Evolutionary conservation across 2,797 vertebrate genomes (phyloP), one percentile per base, ranked within the genome.

Genomic region (Antrozous pallidus): DNA sequence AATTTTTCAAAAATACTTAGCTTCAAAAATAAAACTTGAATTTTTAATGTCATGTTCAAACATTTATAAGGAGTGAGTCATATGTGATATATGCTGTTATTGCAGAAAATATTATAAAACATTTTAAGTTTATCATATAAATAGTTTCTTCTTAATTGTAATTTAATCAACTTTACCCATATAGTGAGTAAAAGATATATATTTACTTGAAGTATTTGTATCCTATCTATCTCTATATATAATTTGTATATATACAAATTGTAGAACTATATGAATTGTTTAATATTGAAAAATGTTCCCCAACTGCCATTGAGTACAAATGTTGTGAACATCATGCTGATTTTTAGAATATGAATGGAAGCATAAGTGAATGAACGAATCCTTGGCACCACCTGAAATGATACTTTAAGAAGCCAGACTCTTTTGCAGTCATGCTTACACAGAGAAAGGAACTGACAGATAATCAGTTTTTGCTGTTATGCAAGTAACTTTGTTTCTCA

Each of bases 31-130:
- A 7, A 83, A 70, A 6, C 24, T 49, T 83, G 28, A 87, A 22
- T 87, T 88, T 93, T 87, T 22, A 89, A 83, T 83, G 40, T 79
- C 33, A 79, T 74, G 17, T 79, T 93, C 20, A 88, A 73, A 85
- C 17, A 75, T 94, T 94, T 47, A 40, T 8, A 88, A 92, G 5
- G 22, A 61, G 8, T 51, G 5, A 67, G 13, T 51, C 5, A 73
- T 47, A 74, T 58, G 40, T 54, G 1, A 65, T 67, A 18, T 47
- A 22, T 82, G 18, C 45, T 54, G 1, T 51, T 38, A 71, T 28
- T 73, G 9, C 0, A 90, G 12, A 47, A 79, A 70, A 42, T 79
- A 79, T 54, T 54, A 47, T 16, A 2, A 78, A 81, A 71, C 26
- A 22, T 71, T 85, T 73, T 33, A 38, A 73, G 54, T 92, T 73